Evolutionary conservation across 2,888 invertebrate genomes (phyloP), one percentile per base, ranked within the genome.

Genomic region (Patella caerulea): DNA sequence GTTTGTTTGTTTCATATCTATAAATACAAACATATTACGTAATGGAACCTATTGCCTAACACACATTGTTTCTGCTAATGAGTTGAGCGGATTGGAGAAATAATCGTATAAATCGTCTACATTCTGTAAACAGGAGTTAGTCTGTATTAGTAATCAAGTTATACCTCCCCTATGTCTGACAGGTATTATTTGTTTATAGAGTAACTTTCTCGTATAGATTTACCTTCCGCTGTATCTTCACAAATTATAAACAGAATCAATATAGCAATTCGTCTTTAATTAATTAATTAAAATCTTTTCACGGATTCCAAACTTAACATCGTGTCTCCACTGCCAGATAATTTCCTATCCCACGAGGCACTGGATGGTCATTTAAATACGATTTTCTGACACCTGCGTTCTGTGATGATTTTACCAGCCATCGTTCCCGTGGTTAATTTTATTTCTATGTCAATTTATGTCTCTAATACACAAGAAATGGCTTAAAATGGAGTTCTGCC

Each of bases 181-280:
- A 65, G 65, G 65, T 65, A 65, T 24, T 65, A 65, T 65, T 65
- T 65, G 24, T 65, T 65, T 65, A 65, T 24, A 65, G 24, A 65
- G 45, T 45, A 45, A 45, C 45, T 45, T 45, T 45, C 65, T 12
- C 24, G 19, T 65, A 65, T 65, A 19, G 24, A 24, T 19, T 65
- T 65, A 65, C 65, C 19, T 24, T 19, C 65, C 65, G 14, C 24
- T 9, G 19, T 65, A 65, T 11, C 19, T 65, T 65, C 19, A 7
- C 65, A 65, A 19, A 65, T 65, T 65, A 19, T 65, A 65, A 65
- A 65, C 24, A 65, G 19, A 24, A 65, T 65, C 65, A 65, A 65
- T 65, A 24, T 24, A 9, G 45, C 45, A 45, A 45, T 45, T 1
- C 45, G 45, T 45, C 45, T 65, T 24, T 24, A 19, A 19, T 24